Conservation (phyloP, 2,888 invertebrate species). For the Allacma fusca region DNA sequence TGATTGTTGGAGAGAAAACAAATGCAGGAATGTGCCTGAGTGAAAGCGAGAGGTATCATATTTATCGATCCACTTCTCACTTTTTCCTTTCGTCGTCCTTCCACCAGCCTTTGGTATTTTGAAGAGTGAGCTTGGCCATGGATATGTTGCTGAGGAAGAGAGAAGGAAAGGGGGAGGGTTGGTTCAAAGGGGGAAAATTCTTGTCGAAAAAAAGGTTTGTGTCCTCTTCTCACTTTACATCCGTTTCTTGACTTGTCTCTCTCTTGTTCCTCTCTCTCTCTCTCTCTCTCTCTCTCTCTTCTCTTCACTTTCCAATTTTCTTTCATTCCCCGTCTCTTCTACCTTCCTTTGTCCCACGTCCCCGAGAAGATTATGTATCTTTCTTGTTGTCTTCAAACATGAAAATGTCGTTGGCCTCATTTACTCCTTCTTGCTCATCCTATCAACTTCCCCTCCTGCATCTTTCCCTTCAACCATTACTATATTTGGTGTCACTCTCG, state of each 20-base stretch:
- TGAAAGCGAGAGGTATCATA: constrained; percentile 47
- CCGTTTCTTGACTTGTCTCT: background rate
- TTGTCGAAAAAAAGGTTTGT: background rate
- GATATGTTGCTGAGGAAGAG: background rate
- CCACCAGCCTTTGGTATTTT: no score
- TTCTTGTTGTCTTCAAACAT: background rate
- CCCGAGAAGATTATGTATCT: background rate
- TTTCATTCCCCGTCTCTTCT: background rate
- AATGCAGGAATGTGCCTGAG: constrained; percentile 3
- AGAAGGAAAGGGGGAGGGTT: background rate
- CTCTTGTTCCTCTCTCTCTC: background rate
- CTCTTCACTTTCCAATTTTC: background rate
- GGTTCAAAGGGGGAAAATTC: constrained; percentile 2
- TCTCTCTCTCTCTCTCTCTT: constrained; percentile 7
- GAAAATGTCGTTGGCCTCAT: constrained; percentile 5
- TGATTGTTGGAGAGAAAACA: background rate
- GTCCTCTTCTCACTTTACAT: constrained; percentile 23
- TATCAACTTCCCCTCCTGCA: background rate
- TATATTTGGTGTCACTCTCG: no score
- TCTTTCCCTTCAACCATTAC: background rate
- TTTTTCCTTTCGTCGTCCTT: background rate
- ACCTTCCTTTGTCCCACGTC: background rate
- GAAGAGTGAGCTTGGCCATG: no score
- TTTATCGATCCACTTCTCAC: constrained; percentile 49
- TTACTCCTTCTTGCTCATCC: background rate